Evolutionary conservation across 64 coral and sea anemone genomes (phyloP), one percentile per base, ranked within the genome.

Genomic region (Pocillopora damicornis): DNA sequence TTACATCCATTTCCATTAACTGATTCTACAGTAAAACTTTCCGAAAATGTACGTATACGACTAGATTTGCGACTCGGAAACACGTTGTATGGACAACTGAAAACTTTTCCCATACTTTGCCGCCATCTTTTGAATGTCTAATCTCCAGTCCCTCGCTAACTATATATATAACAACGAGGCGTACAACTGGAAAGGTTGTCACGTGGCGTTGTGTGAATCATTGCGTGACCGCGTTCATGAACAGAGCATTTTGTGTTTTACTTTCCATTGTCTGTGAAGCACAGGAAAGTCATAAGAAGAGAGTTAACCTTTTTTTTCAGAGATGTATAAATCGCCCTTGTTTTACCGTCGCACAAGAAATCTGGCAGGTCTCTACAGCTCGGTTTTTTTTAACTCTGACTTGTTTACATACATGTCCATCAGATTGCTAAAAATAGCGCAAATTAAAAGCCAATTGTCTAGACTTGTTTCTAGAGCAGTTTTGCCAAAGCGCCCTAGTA

Each of bases 111-210:
- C 75, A 69, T 2, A n/a, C 1, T 37, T 57, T 71, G 37, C 81
- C 81, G 81, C 81, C 81, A 85, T 85, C 22, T 85, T 85, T 85
- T 85, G 16, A 85, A 85, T 15, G 12, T 5, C 17, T 85, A 1
- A 15, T 17, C 20, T 38, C 65, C 81, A 85, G 81, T 71, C 38
- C 71, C 81, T 42, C 20, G 1, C 12, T 11, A 42, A 72, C 9
- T 1, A 15, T 11, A 14, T 23, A 9, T 37, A 57, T 66, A 37
- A 30, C 16, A 85, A 12, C 65, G 65, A 73, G 79, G 60, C 59
- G 2, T 1, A 0, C 37, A 16, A 2, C 34, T 1, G 12, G 4
- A 38, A n/a, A 26, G 60, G 77, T 60, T 79, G n/a, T 23, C 22
- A n/a, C 77, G 59, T 60, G 77, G 51, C 45, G 16, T 18, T 67